A percentile compares a stretch with the other conserved stretches of the same genome.
These are phyloP conservation scores for Archaeoteleia sp. DNA, from an alignment of 2,888 invertebrate genomes.

Conservation along the genomic window DNA sequence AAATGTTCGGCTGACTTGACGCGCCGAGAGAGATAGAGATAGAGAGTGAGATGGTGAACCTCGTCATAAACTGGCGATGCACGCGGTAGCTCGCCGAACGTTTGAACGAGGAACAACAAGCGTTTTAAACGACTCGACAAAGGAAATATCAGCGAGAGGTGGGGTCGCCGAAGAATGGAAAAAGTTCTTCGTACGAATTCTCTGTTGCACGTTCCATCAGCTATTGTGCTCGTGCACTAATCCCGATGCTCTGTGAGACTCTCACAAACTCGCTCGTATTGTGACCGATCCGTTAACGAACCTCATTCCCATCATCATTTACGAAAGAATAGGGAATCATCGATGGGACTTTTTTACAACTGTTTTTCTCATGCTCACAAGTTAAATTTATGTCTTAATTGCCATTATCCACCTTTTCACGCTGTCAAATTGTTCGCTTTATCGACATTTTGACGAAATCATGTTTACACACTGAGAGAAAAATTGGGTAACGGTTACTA, in stretches of 20 bases:
- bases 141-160: not conserved
- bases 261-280: slow-evolving; percentile 37
- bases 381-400: too few species aligned
- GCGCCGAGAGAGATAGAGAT: too few species aligned
- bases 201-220: not conserved
- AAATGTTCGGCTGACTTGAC: too few species aligned
- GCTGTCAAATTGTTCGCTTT: too few species aligned
- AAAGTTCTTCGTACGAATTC: not conserved
- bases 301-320: slow-evolving; percentile 45
- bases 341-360: slow-evolving; percentile 44
- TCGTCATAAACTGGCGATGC: too few species aligned
- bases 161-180: not conserved
- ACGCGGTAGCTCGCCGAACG: too few species aligned
- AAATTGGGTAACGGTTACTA: too few species aligned
- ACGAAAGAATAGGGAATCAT: slow-evolving; percentile 37
- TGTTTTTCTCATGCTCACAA: too few species aligned
- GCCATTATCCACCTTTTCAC: too few species aligned
- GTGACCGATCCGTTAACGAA: slow-evolving; percentile 50
- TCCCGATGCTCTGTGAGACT: slow-evolving; percentile 39
- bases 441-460: too few species aligned
- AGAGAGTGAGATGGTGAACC: too few species aligned
- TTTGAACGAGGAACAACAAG: not conserved
- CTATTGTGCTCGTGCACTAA: slow-evolving; percentile 22
- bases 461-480: too few species aligned
- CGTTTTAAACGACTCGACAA: slow-evolving; percentile 23